Percentiles rank a stretch among this genome's conserved stretches.
Conservation (phyloP, 2,113 vertebrate species). For the Zootoca vivipara region DNA sequence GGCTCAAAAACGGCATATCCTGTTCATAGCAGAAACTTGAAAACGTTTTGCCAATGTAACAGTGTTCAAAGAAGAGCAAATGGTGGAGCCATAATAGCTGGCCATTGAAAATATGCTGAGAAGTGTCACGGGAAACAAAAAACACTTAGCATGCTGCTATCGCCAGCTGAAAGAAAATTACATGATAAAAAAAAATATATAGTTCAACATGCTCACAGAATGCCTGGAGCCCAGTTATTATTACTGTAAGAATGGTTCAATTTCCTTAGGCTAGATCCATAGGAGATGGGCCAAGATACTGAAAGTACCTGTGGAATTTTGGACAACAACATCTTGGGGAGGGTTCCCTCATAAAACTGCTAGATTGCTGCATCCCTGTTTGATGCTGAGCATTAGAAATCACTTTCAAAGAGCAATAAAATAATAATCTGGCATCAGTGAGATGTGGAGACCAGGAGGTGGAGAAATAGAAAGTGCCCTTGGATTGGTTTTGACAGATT, state of each 20-base stretch:
- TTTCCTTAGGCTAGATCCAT: not conserved
- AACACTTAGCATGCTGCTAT: not conserved
- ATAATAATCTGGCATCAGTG: not conserved
- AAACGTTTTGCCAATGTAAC: constrained; percentile 23
- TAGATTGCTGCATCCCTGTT: not conserved
- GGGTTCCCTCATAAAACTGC: not conserved
- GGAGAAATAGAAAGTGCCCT: not conserved
- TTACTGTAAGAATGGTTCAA: no score
- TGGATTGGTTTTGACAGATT: not conserved
- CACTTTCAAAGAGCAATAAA: not conserved
- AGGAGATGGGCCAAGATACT: not conserved
- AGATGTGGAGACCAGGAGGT: not conserved
- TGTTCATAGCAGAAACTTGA: constrained; percentile 30
- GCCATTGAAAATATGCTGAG: not conserved
- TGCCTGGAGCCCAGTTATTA: not conserved
- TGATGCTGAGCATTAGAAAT: not conserved
- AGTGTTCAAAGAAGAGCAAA: not conserved
- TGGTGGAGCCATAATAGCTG: constrained; percentile 30
- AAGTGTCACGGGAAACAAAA: constrained; percentile 14
- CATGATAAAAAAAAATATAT: not conserved
- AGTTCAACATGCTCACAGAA: not conserved
- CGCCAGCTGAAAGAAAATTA: not conserved
- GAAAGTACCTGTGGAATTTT: not conserved
- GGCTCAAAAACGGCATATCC: constrained; percentile 44
- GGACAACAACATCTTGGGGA: not conserved